Conservation (phyloP, 1,140 invertebrate genomes). For the Chelonus insularis region DNA sequence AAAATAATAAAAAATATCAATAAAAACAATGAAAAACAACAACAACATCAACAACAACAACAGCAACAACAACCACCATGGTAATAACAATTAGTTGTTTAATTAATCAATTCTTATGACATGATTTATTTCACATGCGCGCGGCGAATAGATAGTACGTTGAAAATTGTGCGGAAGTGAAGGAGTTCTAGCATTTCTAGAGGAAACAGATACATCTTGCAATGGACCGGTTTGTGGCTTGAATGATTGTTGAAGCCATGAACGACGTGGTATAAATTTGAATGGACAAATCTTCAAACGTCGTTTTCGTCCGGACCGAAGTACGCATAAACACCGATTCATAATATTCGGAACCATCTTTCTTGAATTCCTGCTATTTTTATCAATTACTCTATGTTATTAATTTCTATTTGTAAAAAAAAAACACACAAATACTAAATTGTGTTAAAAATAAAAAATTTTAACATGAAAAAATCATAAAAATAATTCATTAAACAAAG, state of each 20-base stretch:
- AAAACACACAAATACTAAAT: too few relatives aligned
- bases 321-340: slow-evolving; percentile 36
- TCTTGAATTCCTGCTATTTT: slow-evolving; percentile 39
- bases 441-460: too few relatives aligned
- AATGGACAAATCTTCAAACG: slow-evolving; percentile 38
- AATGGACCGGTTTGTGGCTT: slow-evolving; percentile 31
- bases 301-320: slow-evolving; percentile 39
- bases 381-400: slow-evolving; percentile 19
- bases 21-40: too few relatives aligned
- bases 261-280: slow-evolving; percentile 37
- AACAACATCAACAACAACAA: too few relatives aligned
- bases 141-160: background rate
- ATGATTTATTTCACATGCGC: background rate
- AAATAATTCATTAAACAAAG: too few relatives aligned
- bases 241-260: slow-evolving; percentile 36
- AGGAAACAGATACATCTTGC: slow-evolving; percentile 4
- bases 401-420: too few relatives aligned
- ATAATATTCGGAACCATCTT: slow-evolving; percentile 38
- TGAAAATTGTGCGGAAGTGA: background rate
- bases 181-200: background rate
- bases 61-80: background rate
- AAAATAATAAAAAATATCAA: too few relatives aligned
- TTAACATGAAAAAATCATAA: too few relatives aligned
- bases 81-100: background rate
- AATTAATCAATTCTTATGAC: background rate